phyloP scores from a whole-genome alignment of 2,797 vertebrate species.

The Emys orbicularis region DNA sequence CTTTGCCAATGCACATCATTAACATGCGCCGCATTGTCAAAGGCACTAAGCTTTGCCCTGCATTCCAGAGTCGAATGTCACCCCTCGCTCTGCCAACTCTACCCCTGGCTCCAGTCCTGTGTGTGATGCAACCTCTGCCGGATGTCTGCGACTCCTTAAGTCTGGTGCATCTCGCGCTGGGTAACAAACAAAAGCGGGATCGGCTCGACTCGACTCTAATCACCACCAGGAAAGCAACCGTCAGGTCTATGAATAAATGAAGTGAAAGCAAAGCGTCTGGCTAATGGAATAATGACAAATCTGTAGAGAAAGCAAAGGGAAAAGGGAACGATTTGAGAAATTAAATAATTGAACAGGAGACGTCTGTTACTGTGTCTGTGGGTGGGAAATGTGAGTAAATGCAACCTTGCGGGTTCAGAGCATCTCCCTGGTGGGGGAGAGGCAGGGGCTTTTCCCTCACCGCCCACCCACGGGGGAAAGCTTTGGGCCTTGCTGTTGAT shows the following conservation, averaged over 20 bases:
- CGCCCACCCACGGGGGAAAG: background rate
- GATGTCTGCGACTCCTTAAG: background rate
- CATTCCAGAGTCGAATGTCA: background rate
- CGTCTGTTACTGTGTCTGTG: constrained; percentile 48
- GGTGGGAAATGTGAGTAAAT: background rate
- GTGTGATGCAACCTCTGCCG: background rate
- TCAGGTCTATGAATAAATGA: constrained; percentile 60
- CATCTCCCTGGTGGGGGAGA: background rate
- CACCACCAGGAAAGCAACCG: background rate
- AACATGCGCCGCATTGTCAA: too few relatives aligned
- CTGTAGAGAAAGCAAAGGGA: constrained; percentile 44
- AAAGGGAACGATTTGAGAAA: constrained; percentile 66
- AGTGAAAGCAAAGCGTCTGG: constrained; percentile 61
- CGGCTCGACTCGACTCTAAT: background rate
- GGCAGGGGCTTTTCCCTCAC: background rate
- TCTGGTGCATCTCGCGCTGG: background rate
- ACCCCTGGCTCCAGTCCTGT: fast-evolving
- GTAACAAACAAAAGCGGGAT: fast-evolving
- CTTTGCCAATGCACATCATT: background rate
- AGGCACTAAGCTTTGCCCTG: background rate
- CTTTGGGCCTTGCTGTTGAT: background rate
- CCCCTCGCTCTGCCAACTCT: fast-evolving
- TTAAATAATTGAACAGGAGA: constrained; percentile 68
- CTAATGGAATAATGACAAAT: constrained; percentile 71
- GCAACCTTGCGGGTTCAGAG: background rate